Base-by-base conservation (phyloP, 2,888 invertebrate species). In the Hartigia nigra region DNA sequence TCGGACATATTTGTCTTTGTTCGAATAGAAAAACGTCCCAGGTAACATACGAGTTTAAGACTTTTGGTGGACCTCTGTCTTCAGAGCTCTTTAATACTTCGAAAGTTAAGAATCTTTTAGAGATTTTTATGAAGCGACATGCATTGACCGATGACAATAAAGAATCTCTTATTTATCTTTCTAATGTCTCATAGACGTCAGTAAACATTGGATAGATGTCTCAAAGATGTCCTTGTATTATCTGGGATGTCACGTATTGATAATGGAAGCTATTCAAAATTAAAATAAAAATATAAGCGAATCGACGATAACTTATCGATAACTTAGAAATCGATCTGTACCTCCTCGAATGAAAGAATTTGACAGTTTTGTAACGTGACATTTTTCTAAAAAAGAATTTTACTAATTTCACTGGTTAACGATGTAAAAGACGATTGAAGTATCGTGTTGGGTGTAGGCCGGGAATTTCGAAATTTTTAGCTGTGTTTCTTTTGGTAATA, bases 401-500 rank as follows among this genome's bases (percentile, higher is more conserved):
- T 55, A 55, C 23, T 55, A 55, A 9, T 55, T 55, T 55, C 14
- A 23, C 23, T 23, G 39, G 39, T 55, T 55, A 55, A 55, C 39
- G 23, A 55, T 55, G 39, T 55, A 55, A 55, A 55, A 55, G 39
- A 23, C 1, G 9, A 55, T 23, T 55, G 4, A 23, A 55, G 39
- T 55, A 23, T 55, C 2, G 39, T 55, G 14, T 23, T 55, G 23
- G 39, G 23, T 14, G 39, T 55, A 23, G 5, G 23, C 23, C 5
- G 39, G 0, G 23, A 23, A 23, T 55, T 55, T 55, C 23, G 39
- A 39, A 23, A 39, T 9, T 39, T 39, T 39, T 5, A 55, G 74
- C 36, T 72, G 69, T 76, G 69, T 69, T 69, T 76, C 75, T 36
- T 77, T 70, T 37, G 9, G 70, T 76, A 70, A 31, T 70, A 78